phyloP scores from a whole-genome alignment of 2,888 invertebrate genomes.

The Eucera pruinosa region DNA sequence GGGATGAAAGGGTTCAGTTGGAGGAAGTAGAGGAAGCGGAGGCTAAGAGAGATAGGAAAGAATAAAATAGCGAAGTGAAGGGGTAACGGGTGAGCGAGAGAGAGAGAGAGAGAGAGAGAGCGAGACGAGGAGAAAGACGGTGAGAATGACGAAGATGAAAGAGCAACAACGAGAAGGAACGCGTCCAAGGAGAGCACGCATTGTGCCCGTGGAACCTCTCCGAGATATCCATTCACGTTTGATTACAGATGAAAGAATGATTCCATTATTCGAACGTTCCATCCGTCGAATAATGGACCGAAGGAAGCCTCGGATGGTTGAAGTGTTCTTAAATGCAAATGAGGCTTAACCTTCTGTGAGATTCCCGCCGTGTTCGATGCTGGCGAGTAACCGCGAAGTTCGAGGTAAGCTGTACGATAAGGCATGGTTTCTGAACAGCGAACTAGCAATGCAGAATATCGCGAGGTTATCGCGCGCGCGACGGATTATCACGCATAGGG shows the following conservation, averaged over 20 bases:
- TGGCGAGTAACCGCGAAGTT: not conserved
- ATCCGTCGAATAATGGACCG: constrained; percentile 14
- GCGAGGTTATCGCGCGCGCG: not conserved
- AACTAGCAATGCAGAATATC: too few relatives aligned
- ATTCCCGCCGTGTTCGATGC: constrained; percentile 35
- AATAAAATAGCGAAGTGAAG: not conserved
- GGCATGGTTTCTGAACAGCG: not conserved
- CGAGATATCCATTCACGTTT: constrained; percentile 34
- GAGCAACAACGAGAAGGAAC: too few relatives aligned
- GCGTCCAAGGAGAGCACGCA: constrained; percentile 45
- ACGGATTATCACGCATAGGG: not conserved
- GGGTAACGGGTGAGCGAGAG: not conserved
- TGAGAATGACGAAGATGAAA: constrained; percentile 28
- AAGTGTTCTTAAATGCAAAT: constrained; percentile 12
- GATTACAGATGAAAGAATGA: constrained; percentile 29
- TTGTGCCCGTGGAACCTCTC: constrained; percentile 15
- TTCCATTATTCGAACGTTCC: constrained; percentile 20
- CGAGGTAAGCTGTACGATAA: not conserved
- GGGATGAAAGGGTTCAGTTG: constrained; percentile 42
- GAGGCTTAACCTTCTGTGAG: constrained; percentile 36
- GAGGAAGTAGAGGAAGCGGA: constrained; percentile 19
- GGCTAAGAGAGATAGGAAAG: not conserved
- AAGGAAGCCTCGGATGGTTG: not conserved
- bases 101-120: not conserved
- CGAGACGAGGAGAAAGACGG: constrained; percentile 1